These are phyloP conservation scores for Barypeithes pellucidus DNA, from an alignment of 2,888 invertebrate species.

Conservation along the genomic window DNA sequence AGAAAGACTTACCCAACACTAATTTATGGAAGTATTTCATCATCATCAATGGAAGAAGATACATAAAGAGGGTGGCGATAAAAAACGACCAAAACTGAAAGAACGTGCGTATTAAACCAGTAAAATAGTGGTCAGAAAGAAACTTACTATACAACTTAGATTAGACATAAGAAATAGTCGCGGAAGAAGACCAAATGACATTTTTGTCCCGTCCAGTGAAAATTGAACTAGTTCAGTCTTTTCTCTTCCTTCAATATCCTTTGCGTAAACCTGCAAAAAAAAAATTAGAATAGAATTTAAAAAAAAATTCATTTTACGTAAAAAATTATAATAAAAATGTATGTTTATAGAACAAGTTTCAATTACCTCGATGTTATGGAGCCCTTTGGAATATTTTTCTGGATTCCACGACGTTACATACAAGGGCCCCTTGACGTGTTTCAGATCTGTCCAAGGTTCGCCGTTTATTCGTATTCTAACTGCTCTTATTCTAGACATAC, in stretches of 20 bases:
- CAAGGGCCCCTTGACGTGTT: constrained; percentile 78
- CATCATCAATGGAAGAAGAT: constrained; percentile 78
- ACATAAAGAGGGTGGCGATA: constrained; percentile 75
- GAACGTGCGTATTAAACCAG: constrained; percentile 16
- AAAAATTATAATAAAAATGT: no score
- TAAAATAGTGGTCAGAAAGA: constrained; percentile 49
- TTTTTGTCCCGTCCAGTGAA: constrained; percentile 81
- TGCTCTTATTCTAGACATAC: constrained; percentile 76
- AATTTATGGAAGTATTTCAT: constrained; percentile 75
- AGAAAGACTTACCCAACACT: constrained; percentile 50
- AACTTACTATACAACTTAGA: constrained; percentile 81
- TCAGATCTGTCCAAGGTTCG: constrained; percentile 78
- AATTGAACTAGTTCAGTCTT: constrained; percentile 80
- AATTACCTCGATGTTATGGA: constrained; percentile 78
- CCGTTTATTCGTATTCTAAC: constrained; percentile 82
- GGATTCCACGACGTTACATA: constrained; percentile 85
- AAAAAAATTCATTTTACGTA: neutral
- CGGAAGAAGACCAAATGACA: constrained; percentile 79
- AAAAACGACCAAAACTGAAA: constrained; percentile 79
- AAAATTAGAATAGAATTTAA: neutral
- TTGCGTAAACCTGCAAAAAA: constrained; percentile 73
- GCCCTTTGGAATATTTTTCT: constrained; percentile 75
- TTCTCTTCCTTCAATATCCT: constrained; percentile 75
- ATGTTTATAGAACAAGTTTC: no score
- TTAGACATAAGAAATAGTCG: constrained; percentile 86